These are phyloP conservation scores for Polymixis lichenea DNA, from an alignment of 2,888 invertebrate species.

Conservation along the genomic window DNA sequence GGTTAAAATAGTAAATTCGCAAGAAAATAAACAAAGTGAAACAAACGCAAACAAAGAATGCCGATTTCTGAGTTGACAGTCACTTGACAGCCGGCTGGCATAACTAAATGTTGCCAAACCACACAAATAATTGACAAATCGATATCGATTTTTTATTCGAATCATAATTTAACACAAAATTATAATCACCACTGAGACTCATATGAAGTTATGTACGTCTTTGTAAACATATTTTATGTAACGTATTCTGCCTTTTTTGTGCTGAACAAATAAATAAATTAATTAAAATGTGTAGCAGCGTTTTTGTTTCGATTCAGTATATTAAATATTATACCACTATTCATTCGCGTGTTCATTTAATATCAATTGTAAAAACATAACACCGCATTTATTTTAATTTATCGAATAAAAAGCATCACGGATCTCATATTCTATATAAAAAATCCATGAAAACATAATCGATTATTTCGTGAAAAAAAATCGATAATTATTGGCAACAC, in stretches of 20 bases:
- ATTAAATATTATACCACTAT: not conserved
- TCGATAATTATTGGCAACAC: conserved; percentile 2
- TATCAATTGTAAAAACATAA: not conserved
- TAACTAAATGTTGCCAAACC: too few relatives aligned
- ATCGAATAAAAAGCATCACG: not conserved
- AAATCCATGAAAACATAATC: not conserved
- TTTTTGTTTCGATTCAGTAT: not conserved
- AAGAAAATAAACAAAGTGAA: not conserved
- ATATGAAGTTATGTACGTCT: not conserved
- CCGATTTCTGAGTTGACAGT: too few relatives aligned
- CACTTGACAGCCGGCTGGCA: too few relatives aligned
- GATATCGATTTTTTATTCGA: not conserved
- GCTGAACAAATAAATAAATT: not conserved
- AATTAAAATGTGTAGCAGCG: not conserved
- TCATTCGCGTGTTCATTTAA: not conserved
- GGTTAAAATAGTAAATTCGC: not conserved
- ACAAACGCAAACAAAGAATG: too few relatives aligned
- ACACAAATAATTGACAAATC: too few relatives aligned
- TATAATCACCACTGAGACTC: not conserved
- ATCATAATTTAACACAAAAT: not conserved
- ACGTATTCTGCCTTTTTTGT: not conserved
- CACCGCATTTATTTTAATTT: not conserved
- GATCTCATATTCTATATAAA: too few relatives aligned
- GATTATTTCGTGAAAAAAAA: not conserved
- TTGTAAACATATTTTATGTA: not conserved